Evolutionary conservation across 2,888 invertebrate species (phyloP), one percentile per base, ranked within the genome.

Genomic region (Diachrysia chrysitis): DNA sequence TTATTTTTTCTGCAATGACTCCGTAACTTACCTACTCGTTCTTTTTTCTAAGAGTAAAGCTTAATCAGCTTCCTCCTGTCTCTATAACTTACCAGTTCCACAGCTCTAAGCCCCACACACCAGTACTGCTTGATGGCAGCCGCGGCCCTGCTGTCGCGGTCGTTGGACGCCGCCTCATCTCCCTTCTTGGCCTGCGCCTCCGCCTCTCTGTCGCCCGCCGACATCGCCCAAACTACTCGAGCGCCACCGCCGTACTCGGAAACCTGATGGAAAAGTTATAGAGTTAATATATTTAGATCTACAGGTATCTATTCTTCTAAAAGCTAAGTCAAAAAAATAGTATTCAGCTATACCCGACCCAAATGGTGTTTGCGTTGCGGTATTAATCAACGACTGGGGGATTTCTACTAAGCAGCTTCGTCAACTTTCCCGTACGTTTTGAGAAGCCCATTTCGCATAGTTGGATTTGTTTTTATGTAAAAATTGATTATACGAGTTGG

Each of bases 181-280:
- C 95, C 95, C 87, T 96, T 96, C 85, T 94, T 92, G 85, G 93
- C 93, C 78, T 95, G 96, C 72, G 96, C 96, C 88, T 95, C 95
- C 66, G 95, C 93, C 83, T 96, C 96, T 88, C 95, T 84, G 86
- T 96, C 96, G 60, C 97, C 97, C 79, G 96, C 96, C 78, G 96
- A 96, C 97, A 97, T 97, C 89, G 95, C 91, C 95, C 95, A 95
- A 66, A 93, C 91, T 84, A 95, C 94, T 71, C 94, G 90, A 90
- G 92, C 96, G 89, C 95, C 96, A 81, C 92, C 93, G 71, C 94
- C 94, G 93, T 90, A 94, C 87, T 95, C 94, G 42, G 94, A 90
- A 76, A 93, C 93, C 95, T 95, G 78, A 84, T 69, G 87, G 89
- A 84, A 90, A 89, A 78, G 86, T 9, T 46, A 56, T 53, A 4